Evolutionary conservation across 1,140 invertebrate genomes (phyloP).

Genomic region (Eumeta japonica): DNA sequence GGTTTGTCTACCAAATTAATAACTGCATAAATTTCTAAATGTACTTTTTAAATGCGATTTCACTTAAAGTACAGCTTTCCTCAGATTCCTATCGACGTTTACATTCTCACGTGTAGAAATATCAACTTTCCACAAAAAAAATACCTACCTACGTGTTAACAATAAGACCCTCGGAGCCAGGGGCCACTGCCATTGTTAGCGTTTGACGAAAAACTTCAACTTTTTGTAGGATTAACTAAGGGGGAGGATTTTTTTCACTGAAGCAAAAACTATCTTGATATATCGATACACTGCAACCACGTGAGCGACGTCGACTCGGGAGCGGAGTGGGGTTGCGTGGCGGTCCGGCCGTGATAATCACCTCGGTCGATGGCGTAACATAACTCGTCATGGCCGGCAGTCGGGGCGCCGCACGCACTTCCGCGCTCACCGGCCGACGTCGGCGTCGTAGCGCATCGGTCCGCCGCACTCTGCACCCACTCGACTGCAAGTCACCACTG

Average conservation of each 20-base stretch:
- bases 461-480: background rate
- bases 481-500: no score
- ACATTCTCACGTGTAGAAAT: no score
- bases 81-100: no score
- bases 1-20: no score
- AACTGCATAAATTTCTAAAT: no score
- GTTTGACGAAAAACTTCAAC: slow-evolving; percentile 26
- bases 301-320: no score
- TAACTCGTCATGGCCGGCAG: slow-evolving; percentile 46
- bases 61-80: no score
- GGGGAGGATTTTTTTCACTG: slow-evolving; percentile 25
- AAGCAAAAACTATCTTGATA: slow-evolving; percentile 16
- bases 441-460: background rate
- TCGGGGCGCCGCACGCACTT: slow-evolving; percentile 41
- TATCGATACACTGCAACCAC: background rate
- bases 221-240: slow-evolving; percentile 15
- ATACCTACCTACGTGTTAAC: no score
- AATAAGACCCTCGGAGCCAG: slow-evolving; percentile 24
- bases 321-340: no score
- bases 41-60: no score
- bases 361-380: slow-evolving; percentile 52
- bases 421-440: slow-evolving; percentile 8
- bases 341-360: slow-evolving; percentile 33
- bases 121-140: no score
- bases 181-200: slow-evolving; percentile 40